Base-by-base conservation (phyloP, 2,888 invertebrate genomes). In the Polydesmus complanatus region DNA sequence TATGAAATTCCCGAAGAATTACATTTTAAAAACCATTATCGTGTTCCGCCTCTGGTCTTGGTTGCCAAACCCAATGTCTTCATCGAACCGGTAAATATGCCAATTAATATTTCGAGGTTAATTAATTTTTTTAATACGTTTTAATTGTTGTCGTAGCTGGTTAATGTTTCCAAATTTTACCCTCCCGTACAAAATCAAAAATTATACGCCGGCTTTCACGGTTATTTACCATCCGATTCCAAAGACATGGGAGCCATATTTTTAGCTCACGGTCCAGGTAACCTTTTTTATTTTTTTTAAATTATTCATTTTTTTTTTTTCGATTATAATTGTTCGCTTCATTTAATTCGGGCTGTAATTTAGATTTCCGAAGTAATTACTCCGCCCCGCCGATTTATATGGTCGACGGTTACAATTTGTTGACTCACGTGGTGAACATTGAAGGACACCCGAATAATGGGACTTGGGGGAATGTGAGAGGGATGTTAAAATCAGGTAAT, bases 21-120 rank as follows among this genome's bases (percentile, higher is more conserved):
- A 47, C 66, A 67, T 56, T 63, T 63, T 18, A 65, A 65, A 48
- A 64, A 61, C n/a, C 58, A 64, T 57, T 58, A 59, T 49, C 47
- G 64, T 22, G 64, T 67, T 8, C 64, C 64, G 27, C 67, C 67
- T 3, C 62, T 68, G 27, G 52, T 65, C 14, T 27, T 68, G 1
- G 56, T 67, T n/a, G 65, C 67, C 18, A 65, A 68, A 51, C 52
- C 64, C 58, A 65, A 65, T 51, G 65, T 64, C 27, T 64, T 61
- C 1, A 67, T 68, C n/a, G 58, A 54, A 27, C 47, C 37, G 22
- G 59, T 59, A 37, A 59, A 14, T n/a, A n/a, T n/a, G n/a, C n/a
- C n/a, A n/a, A n/a, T n/a, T n/a, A n/a, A n/a, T n/a, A n/a, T n/a
- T n/a, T n/a, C n/a, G n/a, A n/a, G n/a, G 22, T 8, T 19, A 3